Evolutionary conservation across 1,140 invertebrate genomes (phyloP).

Genomic region (Notospermus geniculatus): DNA sequence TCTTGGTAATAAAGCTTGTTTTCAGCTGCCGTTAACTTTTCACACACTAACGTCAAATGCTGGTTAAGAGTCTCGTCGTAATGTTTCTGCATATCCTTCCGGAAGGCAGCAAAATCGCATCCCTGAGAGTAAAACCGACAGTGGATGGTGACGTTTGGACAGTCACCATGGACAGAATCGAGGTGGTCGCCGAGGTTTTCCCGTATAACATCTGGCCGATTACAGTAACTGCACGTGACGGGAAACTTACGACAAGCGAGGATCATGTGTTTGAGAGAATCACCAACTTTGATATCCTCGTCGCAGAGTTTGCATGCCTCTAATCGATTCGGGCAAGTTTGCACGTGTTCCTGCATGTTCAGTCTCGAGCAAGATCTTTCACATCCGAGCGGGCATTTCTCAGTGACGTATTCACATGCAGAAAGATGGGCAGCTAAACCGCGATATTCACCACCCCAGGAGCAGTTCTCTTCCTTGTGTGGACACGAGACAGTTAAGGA

Average conservation of each 20-base stretch:
- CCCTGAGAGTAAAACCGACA: neutral
- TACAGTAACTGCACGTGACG: neutral
- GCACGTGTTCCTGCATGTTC: constrained; percentile 32
- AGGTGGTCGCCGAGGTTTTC: neutral
- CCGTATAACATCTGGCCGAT: neutral
- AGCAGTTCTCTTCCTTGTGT: constrained; percentile 36
- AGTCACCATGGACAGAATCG: neutral
- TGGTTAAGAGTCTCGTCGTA: too few species aligned
- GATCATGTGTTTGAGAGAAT: neutral
- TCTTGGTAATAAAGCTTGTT: too few species aligned
- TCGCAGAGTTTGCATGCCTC: constrained; percentile 41
- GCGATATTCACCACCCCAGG: constrained; percentile 30
- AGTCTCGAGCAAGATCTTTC: constrained; percentile 23
- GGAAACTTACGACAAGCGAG: constrained; percentile 1
- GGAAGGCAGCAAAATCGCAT: neutral
- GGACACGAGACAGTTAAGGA: constrained; percentile 58
- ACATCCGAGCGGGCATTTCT: constrained; percentile 36
- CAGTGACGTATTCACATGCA: constrained; percentile 19
- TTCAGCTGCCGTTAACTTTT: too few species aligned
- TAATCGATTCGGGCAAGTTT: constrained; percentile 34
- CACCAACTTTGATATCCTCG: constrained; percentile 17
- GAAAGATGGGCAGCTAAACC: constrained; percentile 31
- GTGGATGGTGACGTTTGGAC: neutral
- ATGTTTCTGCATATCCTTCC: too few species aligned
- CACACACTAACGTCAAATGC: too few species aligned